Percentiles rank a stretch among this genome's conserved stretches.
phyloP scores from a whole-genome alignment of 64 coral and sea anemone genomes.

The Actinia equina region DNA sequence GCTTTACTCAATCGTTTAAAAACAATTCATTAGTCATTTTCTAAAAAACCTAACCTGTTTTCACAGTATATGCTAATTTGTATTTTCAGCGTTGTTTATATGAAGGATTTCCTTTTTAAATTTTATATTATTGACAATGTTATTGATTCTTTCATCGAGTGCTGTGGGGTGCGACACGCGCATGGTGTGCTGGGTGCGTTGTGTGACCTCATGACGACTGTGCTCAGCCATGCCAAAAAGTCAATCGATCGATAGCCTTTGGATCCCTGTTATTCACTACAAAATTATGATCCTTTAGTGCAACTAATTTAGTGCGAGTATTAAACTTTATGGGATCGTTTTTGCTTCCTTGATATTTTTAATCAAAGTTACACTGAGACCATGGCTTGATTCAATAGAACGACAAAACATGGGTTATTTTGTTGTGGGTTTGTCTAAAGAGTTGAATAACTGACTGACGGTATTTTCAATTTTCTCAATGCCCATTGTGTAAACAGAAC shows the following conservation, averaged over 20 bases:
- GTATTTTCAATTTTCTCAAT: conserved; percentile 7
- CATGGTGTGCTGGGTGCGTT: not conserved
- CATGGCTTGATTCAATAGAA: not conserved
- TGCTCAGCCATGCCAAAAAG: not conserved
- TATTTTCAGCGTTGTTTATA: not conserved
- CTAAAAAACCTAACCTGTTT: not conserved
- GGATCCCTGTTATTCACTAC: not conserved
- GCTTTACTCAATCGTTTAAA: not conserved
- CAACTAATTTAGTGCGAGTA: not conserved
- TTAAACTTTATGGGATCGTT: not conserved
- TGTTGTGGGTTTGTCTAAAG: conserved; percentile 8
- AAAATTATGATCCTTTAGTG: not conserved
- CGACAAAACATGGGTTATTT: not conserved
- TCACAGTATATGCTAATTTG: not conserved
- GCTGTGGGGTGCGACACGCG: not conserved
- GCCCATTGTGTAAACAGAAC: conserved; percentile 23
- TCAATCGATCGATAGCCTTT: not conserved
- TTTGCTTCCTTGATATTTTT: not conserved
- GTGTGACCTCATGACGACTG: not conserved
- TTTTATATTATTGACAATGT: not conserved
- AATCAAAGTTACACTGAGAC: not conserved
- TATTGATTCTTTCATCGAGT: conserved; percentile 9
- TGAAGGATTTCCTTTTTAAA: conserved; percentile 1
- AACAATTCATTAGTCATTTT: not conserved
- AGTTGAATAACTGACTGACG: not conserved